Conservation (phyloP, 2,113 vertebrate species). For the Calidris pugnax region DNA sequence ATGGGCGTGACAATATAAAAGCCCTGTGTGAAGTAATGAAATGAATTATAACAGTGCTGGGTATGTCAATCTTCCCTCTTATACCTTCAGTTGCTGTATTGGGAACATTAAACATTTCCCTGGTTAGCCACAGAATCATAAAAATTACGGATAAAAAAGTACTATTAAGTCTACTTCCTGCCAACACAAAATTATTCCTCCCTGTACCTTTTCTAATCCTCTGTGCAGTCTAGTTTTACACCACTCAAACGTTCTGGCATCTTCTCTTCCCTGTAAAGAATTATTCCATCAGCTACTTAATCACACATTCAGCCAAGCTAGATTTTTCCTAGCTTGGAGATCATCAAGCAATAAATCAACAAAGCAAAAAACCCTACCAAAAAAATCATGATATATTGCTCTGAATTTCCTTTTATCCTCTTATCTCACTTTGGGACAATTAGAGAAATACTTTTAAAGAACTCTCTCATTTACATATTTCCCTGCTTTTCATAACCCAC, state of each 20-base stretch:
- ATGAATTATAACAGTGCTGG: constrained; percentile 49
- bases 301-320: neutral
- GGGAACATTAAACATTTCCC: constrained; percentile 59
- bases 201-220: neutral
- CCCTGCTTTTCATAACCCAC: neutral
- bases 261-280: neutral
- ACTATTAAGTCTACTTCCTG: constrained; percentile 37
- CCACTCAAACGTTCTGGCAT: neutral
- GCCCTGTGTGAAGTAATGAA: constrained; percentile 45
- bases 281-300: neutral
- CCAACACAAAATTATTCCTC: constrained; percentile 36
- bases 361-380: neutral
- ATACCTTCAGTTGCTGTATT: constrained; percentile 14
- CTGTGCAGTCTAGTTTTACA: neutral
- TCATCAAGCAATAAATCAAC: neutral
- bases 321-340: neutral
- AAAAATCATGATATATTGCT: accelerated
- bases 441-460: neutral
- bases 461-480: neutral
- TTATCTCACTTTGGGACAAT: neutral
- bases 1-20: constrained; percentile 60
- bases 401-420: neutral
- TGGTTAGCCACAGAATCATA: constrained; percentile 43
- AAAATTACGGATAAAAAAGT: constrained; percentile 52
- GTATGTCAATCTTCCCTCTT: constrained; percentile 48